Percentiles rank a stretch among this genome's conserved stretches.
These are phyloP conservation scores for Dreissena polymorpha DNA, from an alignment of 1,140 invertebrate genomes.

Conservation along the genomic window DNA sequence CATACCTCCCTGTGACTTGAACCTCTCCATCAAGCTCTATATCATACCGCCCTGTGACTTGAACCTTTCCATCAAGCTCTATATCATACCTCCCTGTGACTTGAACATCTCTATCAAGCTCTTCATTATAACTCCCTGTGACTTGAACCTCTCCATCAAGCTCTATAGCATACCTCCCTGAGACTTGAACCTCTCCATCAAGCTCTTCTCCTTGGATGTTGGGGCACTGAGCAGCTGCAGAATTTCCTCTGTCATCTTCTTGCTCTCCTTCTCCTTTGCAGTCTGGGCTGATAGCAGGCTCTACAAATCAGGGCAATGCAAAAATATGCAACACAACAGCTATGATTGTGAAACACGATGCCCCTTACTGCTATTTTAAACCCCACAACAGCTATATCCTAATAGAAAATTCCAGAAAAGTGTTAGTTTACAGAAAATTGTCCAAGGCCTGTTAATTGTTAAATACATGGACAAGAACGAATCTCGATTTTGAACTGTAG, in stretches of 20 bases:
- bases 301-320: constrained; percentile 77
- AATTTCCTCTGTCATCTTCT: constrained; percentile 97
- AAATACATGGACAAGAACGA: no score
- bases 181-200: constrained; percentile 96
- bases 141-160: no score
- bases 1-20: no score
- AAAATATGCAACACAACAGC: constrained; percentile 5
- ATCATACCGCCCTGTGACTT: no score
- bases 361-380: neutral
- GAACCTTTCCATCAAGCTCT: no score
- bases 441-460: no score
- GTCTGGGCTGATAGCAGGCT: constrained; percentile 95
- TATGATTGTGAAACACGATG: neutral
- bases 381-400: no score
- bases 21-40: no score
- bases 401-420: no score
- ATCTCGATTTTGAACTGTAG: no score
- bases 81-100: constrained; percentile 90
- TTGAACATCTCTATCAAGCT: constrained; percentile 96
- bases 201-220: constrained; percentile 95
- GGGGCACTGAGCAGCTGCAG: constrained; percentile 95
- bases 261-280: constrained; percentile 96
- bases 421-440: no score
- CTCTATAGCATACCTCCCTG: constrained; percentile 86
- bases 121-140: constrained; percentile 74